Evolutionary conservation across 2,797 vertebrate genomes (phyloP), one percentile per base, ranked within the genome.

Genomic region (Anguilla megastoma): DNA sequence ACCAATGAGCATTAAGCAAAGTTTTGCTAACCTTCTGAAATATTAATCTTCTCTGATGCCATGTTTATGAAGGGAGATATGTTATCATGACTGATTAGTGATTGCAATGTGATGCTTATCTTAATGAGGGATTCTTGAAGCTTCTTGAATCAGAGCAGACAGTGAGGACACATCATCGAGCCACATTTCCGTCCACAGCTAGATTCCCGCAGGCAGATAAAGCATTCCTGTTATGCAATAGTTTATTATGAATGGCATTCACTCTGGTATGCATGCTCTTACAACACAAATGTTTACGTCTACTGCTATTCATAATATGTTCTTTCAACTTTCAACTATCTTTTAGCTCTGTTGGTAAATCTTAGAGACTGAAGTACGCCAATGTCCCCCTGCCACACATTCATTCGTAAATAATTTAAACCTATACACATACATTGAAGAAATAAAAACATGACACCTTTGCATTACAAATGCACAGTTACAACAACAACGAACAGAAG

Each of bases 241-340:
- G 41, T n/a, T 18, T n/a, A 82, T n/a, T 8, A 82, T 82, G 79
- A 82, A 82, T 82, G 79, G 79, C 2, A 82, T 82, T 50, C 9
- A 45, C 33, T 45, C 24, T 82, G 79, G 79, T 48, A 50, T 82
- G 18, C 8, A 80, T 16, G 1, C 41, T 50, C 18, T 82, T 50
- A 82, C 41, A 80, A 80, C 76, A 80, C 41, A 50, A 50, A 82
- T 12, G 24, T 82, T n/a, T 76, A n/a, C 41, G 2, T 41, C 36
- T 9, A 18, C 7, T 50, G 8, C 21, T 48, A 50, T 5, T 50
- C 45, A 50, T 82, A 50, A 12, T n/a, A 7, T 12, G 41, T 82
- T 50, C 79, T 50, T 79, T 45, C 16, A 45, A 79, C 33, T 45
- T 45, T 45, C 41, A 45, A 45, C 41, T 45, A 45, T 45, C 41